phyloP scores from a whole-genome alignment of 2,113 vertebrate genomes.

The Zingel zingel region DNA sequence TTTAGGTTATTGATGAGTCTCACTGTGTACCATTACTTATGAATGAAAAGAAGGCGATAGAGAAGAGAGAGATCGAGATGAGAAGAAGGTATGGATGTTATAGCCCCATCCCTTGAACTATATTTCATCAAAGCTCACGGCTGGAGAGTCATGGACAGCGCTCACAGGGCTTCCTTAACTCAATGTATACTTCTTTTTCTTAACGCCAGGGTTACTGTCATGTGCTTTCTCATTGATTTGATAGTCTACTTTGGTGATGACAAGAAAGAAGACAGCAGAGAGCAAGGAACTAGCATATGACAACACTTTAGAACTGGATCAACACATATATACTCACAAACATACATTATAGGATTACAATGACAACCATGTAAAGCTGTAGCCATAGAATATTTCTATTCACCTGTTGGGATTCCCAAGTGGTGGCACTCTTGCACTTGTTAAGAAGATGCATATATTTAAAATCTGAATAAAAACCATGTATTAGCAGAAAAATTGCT shows the following conservation, averaged over 20 bases:
- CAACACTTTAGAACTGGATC: neutral
- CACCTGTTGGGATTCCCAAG: conserved; percentile 28
- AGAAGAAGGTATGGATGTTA: conserved; percentile 76
- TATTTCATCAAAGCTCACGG: conserved; percentile 81
- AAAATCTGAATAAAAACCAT: conserved; percentile 33
- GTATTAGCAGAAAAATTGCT: conserved; percentile 22
- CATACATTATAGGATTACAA: neutral
- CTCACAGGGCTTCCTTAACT: conserved; percentile 49
- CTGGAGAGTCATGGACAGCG: conserved; percentile 61
- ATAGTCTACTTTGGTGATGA: conserved; percentile 1
- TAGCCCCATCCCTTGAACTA: conserved; percentile 73
- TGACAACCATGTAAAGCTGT: neutral
- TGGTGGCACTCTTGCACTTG: conserved; percentile 5
- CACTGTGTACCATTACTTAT: conserved; percentile 81
- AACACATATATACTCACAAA: neutral
- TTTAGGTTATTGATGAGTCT: conserved; percentile 83
- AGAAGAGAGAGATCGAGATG: conserved; percentile 59
- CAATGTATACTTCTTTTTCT: conserved; percentile 44
- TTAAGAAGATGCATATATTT: conserved; percentile 25
- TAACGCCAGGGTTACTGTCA: conserved; percentile 33
- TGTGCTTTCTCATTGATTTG: conserved; percentile 40
- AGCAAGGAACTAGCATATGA: conserved; percentile 3
- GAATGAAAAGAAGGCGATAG: conserved; percentile 76
- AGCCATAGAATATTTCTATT: neutral
- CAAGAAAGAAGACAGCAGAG: neutral